Conservation (phyloP, 2,797 vertebrate species). For the Phataginus tetradactyla region DNA sequence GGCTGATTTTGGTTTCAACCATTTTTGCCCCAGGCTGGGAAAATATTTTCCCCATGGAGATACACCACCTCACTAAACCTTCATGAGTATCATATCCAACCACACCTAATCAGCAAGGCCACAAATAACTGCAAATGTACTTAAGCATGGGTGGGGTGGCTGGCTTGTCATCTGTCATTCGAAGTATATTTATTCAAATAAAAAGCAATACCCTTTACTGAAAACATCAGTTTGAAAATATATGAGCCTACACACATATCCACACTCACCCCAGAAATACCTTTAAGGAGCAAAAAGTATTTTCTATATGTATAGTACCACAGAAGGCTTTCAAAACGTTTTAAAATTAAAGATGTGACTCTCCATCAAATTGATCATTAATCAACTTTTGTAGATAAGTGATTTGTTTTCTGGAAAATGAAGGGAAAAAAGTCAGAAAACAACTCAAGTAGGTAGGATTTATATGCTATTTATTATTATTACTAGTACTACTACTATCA, state of each 20-base stretch:
- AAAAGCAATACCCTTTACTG: background rate
- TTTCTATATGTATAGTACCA: background rate
- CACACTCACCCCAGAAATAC: background rate
- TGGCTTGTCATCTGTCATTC: background rate
- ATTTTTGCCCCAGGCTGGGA: too few species aligned
- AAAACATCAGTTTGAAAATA: background rate
- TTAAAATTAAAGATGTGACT: slow-evolving; percentile 4
- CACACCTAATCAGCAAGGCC: background rate
- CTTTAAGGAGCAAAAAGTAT: background rate
- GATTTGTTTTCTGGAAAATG: slow-evolving; percentile 30
- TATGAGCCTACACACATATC: background rate
- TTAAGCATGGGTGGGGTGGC: background rate
- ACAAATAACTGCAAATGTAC: background rate
- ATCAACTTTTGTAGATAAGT: background rate
- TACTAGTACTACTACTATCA: background rate
- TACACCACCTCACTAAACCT: background rate
- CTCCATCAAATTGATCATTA: background rate
- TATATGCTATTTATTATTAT: background rate
- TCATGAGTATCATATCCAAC: background rate
- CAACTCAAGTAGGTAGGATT: background rate
- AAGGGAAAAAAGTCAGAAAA: background rate
- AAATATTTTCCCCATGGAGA: too few species aligned
- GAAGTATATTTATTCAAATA: slow-evolving; percentile 14
- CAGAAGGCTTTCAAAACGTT: slow-evolving; percentile 22
- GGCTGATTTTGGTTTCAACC: too few species aligned